Conservation (phyloP, 1,140 invertebrate genomes). For the Drosophila prosaltans region DNA sequence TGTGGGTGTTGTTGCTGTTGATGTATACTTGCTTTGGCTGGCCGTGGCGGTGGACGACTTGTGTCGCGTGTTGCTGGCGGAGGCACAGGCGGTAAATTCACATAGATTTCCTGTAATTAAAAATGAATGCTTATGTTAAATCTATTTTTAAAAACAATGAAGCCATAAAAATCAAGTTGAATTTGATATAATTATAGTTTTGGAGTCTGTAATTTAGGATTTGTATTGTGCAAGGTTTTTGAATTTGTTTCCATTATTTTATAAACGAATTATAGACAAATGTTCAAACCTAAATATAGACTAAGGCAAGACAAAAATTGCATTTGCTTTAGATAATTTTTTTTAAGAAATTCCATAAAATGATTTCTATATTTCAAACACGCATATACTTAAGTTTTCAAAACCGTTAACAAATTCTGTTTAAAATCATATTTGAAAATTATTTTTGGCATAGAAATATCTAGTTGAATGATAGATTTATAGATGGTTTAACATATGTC, state of each 20-base stretch:
- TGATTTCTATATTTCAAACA: too few relatives aligned
- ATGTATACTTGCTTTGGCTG: slow-evolving; percentile 80
- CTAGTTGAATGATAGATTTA: too few relatives aligned
- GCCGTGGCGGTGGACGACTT: slow-evolving; percentile 68
- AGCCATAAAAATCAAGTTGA: background rate
- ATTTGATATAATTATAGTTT: background rate
- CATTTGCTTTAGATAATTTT: too few relatives aligned
- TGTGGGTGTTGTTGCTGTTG: slow-evolving; percentile 58
- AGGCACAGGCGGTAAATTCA: slow-evolving; percentile 77
- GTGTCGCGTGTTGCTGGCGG: slow-evolving; percentile 70
- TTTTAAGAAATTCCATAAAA: too few relatives aligned
- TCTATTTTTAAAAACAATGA: background rate
- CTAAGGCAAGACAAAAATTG: background rate
- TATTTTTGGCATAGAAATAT: too few relatives aligned
- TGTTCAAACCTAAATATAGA: background rate
- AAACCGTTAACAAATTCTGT: too few relatives aligned
- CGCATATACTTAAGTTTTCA: too few relatives aligned
- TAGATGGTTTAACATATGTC: too few relatives aligned
- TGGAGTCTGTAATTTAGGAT: too few relatives aligned
- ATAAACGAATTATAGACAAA: background rate
- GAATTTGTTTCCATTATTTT: background rate
- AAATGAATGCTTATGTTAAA: slow-evolving; percentile 10
- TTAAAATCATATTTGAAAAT: too few relatives aligned
- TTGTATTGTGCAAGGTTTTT: background rate
- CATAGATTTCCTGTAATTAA: slow-evolving; percentile 76